Percentiles rank a stretch among this genome's conserved stretches.
These are phyloP conservation scores for Sturnus vulgaris DNA, from an alignment of 2,113 vertebrate species.

Conservation along the genomic window DNA sequence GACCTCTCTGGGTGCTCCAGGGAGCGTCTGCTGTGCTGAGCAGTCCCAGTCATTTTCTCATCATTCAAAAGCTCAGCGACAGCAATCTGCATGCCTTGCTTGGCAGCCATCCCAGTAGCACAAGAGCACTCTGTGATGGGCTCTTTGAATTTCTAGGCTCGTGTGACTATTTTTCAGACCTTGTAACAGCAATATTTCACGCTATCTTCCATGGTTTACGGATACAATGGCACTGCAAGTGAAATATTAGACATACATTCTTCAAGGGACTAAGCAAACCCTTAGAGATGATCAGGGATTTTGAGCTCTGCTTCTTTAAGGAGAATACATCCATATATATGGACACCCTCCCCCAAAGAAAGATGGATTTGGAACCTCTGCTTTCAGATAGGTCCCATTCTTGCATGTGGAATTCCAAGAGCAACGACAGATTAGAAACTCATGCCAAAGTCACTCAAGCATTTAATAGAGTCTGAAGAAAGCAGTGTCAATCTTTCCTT, in stretches of 20 bases:
- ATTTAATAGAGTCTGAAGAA: constrained; percentile 37
- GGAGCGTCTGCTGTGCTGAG: neutral
- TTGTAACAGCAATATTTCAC: neutral
- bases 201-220: rapidly evolving
- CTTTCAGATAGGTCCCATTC: neutral
- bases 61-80: neutral
- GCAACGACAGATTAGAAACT: constrained; percentile 30
- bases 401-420: neutral
- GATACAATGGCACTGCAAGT: neutral
- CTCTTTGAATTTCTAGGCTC: neutral
- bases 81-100: neutral
- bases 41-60: neutral
- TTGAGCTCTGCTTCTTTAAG: neutral
- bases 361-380: constrained; percentile 10
- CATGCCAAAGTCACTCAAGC: constrained; percentile 1
- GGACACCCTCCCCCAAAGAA: neutral
- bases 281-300: neutral
- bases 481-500: constrained; percentile 31
- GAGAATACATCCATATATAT: neutral
- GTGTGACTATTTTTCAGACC: neutral
- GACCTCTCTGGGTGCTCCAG: neutral
- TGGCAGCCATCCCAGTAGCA: neutral
- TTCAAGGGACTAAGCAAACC: neutral
- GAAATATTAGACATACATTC: neutral
- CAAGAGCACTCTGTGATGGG: neutral